Base-by-base conservation (phyloP, 23 tunicate species). In the Styela plicata region DNA sequence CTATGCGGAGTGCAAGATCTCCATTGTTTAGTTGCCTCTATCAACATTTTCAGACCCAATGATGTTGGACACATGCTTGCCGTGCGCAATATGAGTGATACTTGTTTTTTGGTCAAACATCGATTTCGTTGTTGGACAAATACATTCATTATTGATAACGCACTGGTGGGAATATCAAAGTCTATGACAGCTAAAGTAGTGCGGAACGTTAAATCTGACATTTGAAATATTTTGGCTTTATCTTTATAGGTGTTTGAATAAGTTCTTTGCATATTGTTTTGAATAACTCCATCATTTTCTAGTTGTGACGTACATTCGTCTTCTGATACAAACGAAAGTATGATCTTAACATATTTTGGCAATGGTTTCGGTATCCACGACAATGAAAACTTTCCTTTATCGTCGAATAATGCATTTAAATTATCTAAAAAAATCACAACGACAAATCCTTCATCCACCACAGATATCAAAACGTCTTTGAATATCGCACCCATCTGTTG, bases 351-450 rank as follows among this genome's bases (percentile, higher is more conserved):
- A 64, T 75, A 44, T 32, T 65, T 70, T 5, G 97, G 90, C 52
- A 91, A 65, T 13, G 74, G 64, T 16, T 74, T 69, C 10, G 97
- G 97, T 2, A 91, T 21, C 97, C 97, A 91, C n/a, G 78, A 68
- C 29, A 86, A 36, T 20, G 68, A 34, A 18, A 30, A 64, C 34
- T 79, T 89, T 1, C 76, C 82, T 30, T 83, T 68, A 2, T 78
- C 84, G 33, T 64, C 35, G n/a, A 69, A 28, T 61, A 86, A 24
- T 70, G 66, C 80, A 35, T 74, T 82, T 25, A 91, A n/a, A 69
- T 86, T 86, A 32, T 91, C 97, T 20, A 91, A 10, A 64, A 86
- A 91, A 16, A 91, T 18, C 31, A 82, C 17, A 52, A 91, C 61
- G 1, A 21, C 36, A 3, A 32, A 21, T 21, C 37, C 77, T 30